phyloP scores from a whole-genome alignment of 35 echinoderm and acorn worm species.

The Eucidaris tribuloides region DNA sequence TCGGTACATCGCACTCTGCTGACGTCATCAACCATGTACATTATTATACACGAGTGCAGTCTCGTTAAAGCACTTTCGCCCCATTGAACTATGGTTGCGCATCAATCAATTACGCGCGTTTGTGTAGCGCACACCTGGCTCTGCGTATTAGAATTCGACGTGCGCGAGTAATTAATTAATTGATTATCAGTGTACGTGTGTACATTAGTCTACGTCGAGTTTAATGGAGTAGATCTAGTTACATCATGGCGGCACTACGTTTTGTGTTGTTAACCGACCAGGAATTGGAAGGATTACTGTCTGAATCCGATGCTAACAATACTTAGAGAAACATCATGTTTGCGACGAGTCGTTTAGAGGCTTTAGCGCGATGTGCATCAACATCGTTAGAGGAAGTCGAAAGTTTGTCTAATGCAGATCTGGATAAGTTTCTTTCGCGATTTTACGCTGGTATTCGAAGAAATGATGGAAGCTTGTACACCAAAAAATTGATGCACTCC shows the following conservation, averaged over 20 bases:
- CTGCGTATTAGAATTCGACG: too few species aligned
- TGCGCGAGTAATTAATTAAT: too few species aligned
- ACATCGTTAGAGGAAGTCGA: not conserved
- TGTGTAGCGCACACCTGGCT: too few species aligned
- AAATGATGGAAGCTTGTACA: not conserved
- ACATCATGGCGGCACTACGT: not conserved
- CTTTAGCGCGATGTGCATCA: not conserved
- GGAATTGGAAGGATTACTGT: not conserved
- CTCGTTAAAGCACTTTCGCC: too few species aligned
- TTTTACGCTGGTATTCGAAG: slow-evolving; percentile 37
- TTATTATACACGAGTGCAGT: too few species aligned
- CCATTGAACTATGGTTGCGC: too few species aligned
- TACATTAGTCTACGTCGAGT: too few species aligned
- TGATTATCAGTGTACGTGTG: too few species aligned
- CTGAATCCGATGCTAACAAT: not conserved
- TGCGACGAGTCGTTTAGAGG: not conserved
- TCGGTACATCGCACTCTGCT: too few species aligned
- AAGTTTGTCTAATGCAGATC: not conserved
- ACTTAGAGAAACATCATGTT: not conserved
- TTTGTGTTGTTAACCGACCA: not conserved
- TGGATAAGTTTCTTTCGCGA: slow-evolving; percentile 20
- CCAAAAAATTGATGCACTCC: not conserved
- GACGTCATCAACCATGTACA: too few species aligned
- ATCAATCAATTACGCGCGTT: too few species aligned
- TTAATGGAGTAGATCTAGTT: too few species aligned